These are phyloP conservation scores for Holothuria scabra DNA, from an alignment of 53 echinoderm and acorn worm species.

Conservation along the genomic window DNA sequence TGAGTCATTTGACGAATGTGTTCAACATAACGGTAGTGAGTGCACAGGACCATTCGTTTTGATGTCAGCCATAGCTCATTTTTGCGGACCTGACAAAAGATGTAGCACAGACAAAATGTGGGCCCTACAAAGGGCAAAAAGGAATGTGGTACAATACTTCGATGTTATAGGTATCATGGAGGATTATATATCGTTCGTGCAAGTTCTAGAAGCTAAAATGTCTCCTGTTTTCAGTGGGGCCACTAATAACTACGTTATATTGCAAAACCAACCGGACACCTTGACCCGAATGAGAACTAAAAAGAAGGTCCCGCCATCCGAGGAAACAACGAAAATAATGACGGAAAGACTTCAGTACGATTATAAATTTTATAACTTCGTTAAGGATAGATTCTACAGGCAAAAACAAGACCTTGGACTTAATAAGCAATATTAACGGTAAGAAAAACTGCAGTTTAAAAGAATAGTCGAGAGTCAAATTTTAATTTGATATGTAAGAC, in stretches of 20 bases:
- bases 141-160: constrained; percentile 13
- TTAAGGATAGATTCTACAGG: constrained; percentile 11
- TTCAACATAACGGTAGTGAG: constrained; percentile 6
- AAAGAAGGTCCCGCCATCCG: constrained; percentile 2
- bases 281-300: constrained; percentile 6
- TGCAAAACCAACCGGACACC: background rate
- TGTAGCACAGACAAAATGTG: constrained; percentile 2
- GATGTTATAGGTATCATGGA: constrained; percentile 30
- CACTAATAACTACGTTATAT: background rate
- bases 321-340: background rate
- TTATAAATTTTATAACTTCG: constrained; percentile 29
- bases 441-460: too few species aligned
- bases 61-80: constrained; percentile 30
- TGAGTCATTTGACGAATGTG: constrained; percentile 34
- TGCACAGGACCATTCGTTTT: background rate
- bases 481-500: too few species aligned
- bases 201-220: constrained; percentile 5
- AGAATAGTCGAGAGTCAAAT: too few species aligned
- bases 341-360: constrained; percentile 16
- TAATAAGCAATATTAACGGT: too few species aligned
- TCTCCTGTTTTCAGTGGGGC: background rate
- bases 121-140: constrained; percentile 6
- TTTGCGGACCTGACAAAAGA: constrained; percentile 8
- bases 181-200: constrained; percentile 24
- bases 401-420: background rate